Base-by-base conservation (phyloP, 2,888 invertebrate genomes). In the Gryllus longicercus region DNA sequence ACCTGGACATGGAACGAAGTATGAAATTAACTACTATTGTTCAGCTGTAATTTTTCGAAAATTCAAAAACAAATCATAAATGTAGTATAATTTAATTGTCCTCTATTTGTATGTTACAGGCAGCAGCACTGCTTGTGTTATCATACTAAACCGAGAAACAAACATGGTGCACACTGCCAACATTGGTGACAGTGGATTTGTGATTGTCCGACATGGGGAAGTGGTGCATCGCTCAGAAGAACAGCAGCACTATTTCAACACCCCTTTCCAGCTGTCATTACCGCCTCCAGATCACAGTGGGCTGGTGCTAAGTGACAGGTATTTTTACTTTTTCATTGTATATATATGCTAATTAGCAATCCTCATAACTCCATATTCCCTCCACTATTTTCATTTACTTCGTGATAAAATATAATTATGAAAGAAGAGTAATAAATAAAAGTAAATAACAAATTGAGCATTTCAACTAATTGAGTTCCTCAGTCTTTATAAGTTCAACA, bases 191-290 rank as follows among this genome's bases (percentile, higher is more conserved):
- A 98, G 98, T 86, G 99, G 99, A 18, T 98, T 96, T 88, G 94
- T 98, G 89, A 94, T 99, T 79, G 95, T 97, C 80, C 91, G 97
- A 38, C 91, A 91, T 79, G 97, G 96, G 25, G 91, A 93, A 84
- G 92, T 99, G 25, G 93, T 99, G 50, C 95, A 97, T 86, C 93
- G 96, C 82, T 98, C 98, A 8, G 95, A 95, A 85, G 99, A 99
- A 87, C 99, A 99, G 86, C 97, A 98, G 85, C 99, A 99, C 88
- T 98, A 98, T 89, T 99, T 99, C 88, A 99, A 99, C 89, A 98
- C 99, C 74, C 99, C 99, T 5, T 99, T 96, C 90, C 99, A 99
- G 88, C 90, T 99, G 83, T 96, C 98, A 78, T 89, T 98, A 84
- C 96, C 98, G 74, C 98, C 98, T 38, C 96, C 97, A 2, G 95